Evolutionary conservation across 2,888 invertebrate species (phyloP), one percentile per base, ranked within the genome.

Genomic region (Esperia sulphurella): DNA sequence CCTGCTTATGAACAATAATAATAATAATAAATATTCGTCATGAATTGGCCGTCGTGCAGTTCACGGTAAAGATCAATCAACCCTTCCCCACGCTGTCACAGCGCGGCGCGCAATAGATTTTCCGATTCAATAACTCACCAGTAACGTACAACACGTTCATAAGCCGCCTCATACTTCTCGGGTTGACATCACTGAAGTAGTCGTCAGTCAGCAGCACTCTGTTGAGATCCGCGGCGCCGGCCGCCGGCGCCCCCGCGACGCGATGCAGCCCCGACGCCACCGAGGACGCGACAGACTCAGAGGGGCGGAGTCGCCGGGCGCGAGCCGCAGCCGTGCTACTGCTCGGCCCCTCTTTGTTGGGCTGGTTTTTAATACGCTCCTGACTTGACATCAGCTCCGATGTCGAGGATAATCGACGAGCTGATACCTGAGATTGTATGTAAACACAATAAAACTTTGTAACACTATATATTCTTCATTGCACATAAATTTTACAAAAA

Each of bases 181-280:
- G 99, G 90, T 98, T 99, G 55, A 99, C 97, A 80, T 99, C 99
- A 67, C 98, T 98, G 83, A 99, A 99, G 90, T 99, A 99, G 82
- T 99, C 98, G 73, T 98, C 98, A 0, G 98, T 98, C 14, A 98
- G 92, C 58, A 99, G 90, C 88, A 97, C 97, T 63, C 96, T 94
- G 39, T 96, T 89, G 28, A 92, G 71, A 59, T 83, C 90, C 40
- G 95, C 95, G 1, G 95, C 95, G 4, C 95, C 95, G 10, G 67
- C 60, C 63, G 79, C 75, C 7, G 75, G 75, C 31, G 71, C 75
- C 2, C 35, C 35, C 80, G 93, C 66, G 10, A 79, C 66, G 48
- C 95, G 91, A 80, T 96, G 95, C 52, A 97, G 87, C 74, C 96
- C 96, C 30, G 97, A 97, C 21, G 96, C 97, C 50, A 97, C 95